Base-by-base conservation (phyloP, 1,140 invertebrate species). In the Scaptomyza montana region DNA sequence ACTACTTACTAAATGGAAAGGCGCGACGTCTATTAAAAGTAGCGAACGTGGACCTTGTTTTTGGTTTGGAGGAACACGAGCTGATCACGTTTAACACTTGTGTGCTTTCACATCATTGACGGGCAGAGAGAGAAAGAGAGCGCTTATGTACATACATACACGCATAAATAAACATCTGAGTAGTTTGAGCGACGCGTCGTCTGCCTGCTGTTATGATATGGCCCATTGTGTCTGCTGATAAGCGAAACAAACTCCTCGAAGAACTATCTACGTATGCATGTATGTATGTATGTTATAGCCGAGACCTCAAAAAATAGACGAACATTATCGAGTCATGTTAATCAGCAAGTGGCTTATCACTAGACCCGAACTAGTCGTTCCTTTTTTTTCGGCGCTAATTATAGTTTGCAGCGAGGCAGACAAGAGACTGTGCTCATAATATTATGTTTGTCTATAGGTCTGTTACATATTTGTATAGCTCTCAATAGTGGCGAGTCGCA, bases 31-130 rank as follows among this genome's bases (percentile, higher is more conserved):
- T 77, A 74, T 81, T 78, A 74, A 86, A 63, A 86, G 75, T 65
- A 16, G 49, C 61, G 46, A 61, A 45, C 61, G 46, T 56, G 60
- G 21, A 21, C 75, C 75, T 74, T 61, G 71, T 74, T 74, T 69
- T 56, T 57, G 66, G 65, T 74, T 69, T 62, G 3, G 45, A 53
- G 68, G 75, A 76, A 64, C 79, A 79, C 76, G 70, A 74, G 68
- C 76, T 46, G 82, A 87, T 87, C 82, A 87, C 82, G 84, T 87
- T 87, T 87, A 71, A 51, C 59, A 62, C 73, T 87, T 78, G 79
- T 87, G 82, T 12, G 10, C 12, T 57, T 62, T 47, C 36, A 16
- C 62, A 61, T 45, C 60, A 45, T 39, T 61, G 65, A 80, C 73
- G 61, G 61, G 19, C 10, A 13, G 4, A 9, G 10, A 30, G 33